These are phyloP conservation scores for Nannoperca obscura DNA, from an alignment of 2,797 vertebrate genomes.

Conservation along the genomic window DNA sequence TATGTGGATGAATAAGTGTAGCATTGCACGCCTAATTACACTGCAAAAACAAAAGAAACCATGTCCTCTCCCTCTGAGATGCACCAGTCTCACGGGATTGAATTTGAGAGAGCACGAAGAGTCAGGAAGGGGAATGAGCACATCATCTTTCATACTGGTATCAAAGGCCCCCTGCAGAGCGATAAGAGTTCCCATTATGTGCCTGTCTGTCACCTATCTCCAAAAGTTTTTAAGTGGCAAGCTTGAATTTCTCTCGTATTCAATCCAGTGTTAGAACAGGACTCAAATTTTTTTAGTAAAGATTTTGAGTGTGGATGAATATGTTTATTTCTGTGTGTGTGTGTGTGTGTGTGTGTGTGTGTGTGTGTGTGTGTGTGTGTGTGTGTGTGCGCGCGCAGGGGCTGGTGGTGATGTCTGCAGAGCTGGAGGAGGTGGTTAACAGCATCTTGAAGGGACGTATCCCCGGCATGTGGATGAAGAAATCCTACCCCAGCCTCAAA, in stretches of 20 bases:
- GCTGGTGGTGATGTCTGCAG: slow-evolving; percentile 90
- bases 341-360: slow-evolving; percentile 18
- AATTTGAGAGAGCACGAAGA: slow-evolving; percentile 32
- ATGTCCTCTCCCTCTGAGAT: slow-evolving; percentile 39
- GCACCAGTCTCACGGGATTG: slow-evolving; percentile 10
- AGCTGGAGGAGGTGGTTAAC: slow-evolving; percentile 91
- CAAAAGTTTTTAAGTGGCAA: slow-evolving; percentile 16
- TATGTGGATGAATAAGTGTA: slow-evolving; percentile 12
- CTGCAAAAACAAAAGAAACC: slow-evolving; percentile 12
- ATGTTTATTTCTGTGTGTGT: neutral
- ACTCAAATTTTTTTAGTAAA: slow-evolving; percentile 3
- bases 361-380: neutral
- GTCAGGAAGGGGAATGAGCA: slow-evolving; percentile 44
- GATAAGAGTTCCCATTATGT: slow-evolving; percentile 40
- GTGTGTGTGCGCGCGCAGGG: slow-evolving; percentile 75
- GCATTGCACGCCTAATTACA: slow-evolving; percentile 12
- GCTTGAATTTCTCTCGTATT: slow-evolving; percentile 19
- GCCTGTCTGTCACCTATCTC: slow-evolving; percentile 51
- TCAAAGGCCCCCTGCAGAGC: slow-evolving; percentile 49
- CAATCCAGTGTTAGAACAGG: neutral
- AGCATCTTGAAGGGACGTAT: slow-evolving; percentile 91
- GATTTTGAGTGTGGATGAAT: neutral
- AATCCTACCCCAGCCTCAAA: slow-evolving; percentile 93
- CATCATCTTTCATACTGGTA: slow-evolving; percentile 30
- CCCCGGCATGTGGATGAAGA: slow-evolving; percentile 91